These are phyloP conservation scores for Xiphydria camelus DNA, from an alignment of 2,888 invertebrate species.

Conservation along the genomic window DNA sequence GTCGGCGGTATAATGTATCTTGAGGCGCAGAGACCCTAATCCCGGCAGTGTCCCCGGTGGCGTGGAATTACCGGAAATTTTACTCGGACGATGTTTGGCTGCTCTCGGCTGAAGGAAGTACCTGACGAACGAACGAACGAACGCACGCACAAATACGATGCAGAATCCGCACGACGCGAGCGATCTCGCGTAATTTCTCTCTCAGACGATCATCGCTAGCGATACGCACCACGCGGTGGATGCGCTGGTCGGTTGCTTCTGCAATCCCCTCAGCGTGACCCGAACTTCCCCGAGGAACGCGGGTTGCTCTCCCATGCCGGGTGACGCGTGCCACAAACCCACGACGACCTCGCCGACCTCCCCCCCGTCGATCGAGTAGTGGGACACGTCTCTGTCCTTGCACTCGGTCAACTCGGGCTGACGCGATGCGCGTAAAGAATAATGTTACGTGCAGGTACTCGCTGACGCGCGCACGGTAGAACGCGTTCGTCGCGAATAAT, in stretches of 20 bases:
- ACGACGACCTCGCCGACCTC: conserved; percentile 82
- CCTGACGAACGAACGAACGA: no score
- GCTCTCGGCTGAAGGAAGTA: conserved; percentile 76
- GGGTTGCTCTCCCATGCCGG: conserved; percentile 76
- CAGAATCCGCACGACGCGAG: no score
- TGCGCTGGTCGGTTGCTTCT: conserved; percentile 64
- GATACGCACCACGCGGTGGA: conserved; percentile 75
- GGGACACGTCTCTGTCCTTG: conserved; percentile 52
- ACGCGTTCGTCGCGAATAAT: no score
- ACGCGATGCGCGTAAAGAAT: no score
- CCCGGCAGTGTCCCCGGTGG: conserved; percentile 75
- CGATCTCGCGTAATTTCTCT: no score
- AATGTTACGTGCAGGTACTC: no score
- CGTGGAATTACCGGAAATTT: conserved; percentile 67
- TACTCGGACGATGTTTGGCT: conserved; percentile 63
- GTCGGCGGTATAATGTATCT: conserved; percentile 87
- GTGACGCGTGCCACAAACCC: conserved; percentile 83
- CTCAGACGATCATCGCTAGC: no score
- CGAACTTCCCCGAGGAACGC: conserved; percentile 88
- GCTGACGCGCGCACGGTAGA: no score
- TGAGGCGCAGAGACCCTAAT: conserved; percentile 81
- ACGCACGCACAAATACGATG: no score
- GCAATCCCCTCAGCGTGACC: conserved; percentile 72
- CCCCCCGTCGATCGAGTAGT: conserved; percentile 61
- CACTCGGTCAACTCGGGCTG: conserved; percentile 48